Conservation (phyloP, 2,113 vertebrate species). For the Bagarius yarrelli region DNA sequence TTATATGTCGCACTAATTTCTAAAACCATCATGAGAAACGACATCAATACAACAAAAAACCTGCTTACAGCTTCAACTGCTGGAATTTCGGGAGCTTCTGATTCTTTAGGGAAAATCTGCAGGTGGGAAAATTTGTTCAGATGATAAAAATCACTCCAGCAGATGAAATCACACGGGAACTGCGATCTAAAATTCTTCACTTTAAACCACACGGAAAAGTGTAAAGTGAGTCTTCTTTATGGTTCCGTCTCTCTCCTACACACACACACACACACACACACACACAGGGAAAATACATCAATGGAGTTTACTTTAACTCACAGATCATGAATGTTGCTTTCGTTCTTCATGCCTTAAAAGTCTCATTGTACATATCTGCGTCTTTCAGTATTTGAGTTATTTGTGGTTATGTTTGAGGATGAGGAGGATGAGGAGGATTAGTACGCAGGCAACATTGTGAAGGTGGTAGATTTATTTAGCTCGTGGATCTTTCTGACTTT, state of each 20-base stretch:
- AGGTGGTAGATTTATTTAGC: not conserved
- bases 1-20: no score
- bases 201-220: not conserved
- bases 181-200: not conserved
- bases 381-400: not conserved
- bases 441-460: not conserved
- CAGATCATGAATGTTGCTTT: slow-evolving; percentile 66
- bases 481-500: not conserved
- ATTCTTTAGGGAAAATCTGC: not conserved
- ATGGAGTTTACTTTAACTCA: slow-evolving; percentile 31
- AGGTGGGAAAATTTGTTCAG: not conserved
- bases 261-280: slow-evolving; percentile 16
- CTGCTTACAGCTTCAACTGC: not conserved
- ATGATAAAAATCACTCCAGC: not conserved
- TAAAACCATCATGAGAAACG: no score
- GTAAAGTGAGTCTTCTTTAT: no score
- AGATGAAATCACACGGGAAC: not conserved
- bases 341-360: slow-evolving; percentile 12
- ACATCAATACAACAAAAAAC: no score
- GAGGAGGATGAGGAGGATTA: not conserved
- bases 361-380: not conserved
- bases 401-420: not conserved
- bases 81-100: not conserved
- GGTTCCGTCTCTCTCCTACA: no score
- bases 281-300: slow-evolving; percentile 32